Evolutionary conservation across 2,113 vertebrate genomes (phyloP), one percentile per base, ranked within the genome.

Genomic region (Pelusios castaneus): DNA sequence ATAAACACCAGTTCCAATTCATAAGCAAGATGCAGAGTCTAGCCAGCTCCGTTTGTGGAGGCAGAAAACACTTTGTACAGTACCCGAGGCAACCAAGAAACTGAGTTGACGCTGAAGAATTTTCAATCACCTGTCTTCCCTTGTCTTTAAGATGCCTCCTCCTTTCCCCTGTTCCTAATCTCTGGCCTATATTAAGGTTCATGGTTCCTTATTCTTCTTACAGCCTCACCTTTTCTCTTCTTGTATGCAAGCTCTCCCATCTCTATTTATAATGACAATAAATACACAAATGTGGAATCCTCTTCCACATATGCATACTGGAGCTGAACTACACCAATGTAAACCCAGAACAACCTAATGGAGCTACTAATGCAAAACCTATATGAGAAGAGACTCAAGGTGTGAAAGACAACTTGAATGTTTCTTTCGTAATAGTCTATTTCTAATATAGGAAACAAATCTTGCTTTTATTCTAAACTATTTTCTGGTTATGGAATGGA

Each of bases 211-310:
- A 31, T 13, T 75, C 83, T 81, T 81, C n/a, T 1, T n/a, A 9
- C 75, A 16, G 3, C 16, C 17, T 2, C 34, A 67, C 34, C 73
- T 63, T 84, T 83, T 2, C 2, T 75, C 4, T 43, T 67, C 70
- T 63, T 13, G 0, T 34, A 17, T 70, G 67, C 58, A 54, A 87
- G 34, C 17, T 67, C 34, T n/a, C 34, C 21, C 63, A n/a, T 67
- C 34, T 34, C 43, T 76, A 13, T 7, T 49, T 22, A 1, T 9
- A 55, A 24, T 84, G 27, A 45, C 5, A 5, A 43, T 43, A 8
- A 2, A 6, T 21, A 2, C 17, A 70, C 1, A 12, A 70, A 14
- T 8, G 10, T 12, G 83, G 16, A 14, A 60, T 1, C 1, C 0
- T n/a, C 7, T 93, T 70, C 9, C 6, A 51, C 25, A 17, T 13